Evolutionary conservation across 2,797 vertebrate genomes (phyloP), one percentile per base, ranked within the genome.

Genomic region (Enteromius thamalakanensis): DNA sequence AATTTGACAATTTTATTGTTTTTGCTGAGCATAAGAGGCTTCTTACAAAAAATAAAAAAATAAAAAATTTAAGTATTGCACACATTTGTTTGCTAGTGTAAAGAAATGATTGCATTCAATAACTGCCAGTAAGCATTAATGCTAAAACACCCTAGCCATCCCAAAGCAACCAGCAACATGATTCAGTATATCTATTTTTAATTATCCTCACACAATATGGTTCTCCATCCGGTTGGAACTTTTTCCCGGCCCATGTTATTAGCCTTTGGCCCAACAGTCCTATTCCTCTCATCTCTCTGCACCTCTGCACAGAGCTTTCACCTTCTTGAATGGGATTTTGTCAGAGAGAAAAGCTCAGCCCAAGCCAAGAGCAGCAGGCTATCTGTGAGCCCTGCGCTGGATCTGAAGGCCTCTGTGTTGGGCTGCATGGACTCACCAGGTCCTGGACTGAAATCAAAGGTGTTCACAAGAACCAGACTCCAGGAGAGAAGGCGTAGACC

Each of bases 301-400:
- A 53, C 45, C 76, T 84, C 68, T 29, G 26, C 37, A 72, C 79
- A 62, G 55, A 55, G 71, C 60, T 84, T 74, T 67, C 26, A 58
- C 45, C 55, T 84, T 79, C 45, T 62, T 78, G 47, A 79, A 84
- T 79, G 60, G 58, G 81, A 82, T 82, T 76, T 82, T 76, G 81
- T 55, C 45, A 45, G 21, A 42, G 47, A 60, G 65, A 74, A 84
- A 80, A 65, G 42, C 53, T 72, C 69, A 64, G 34, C 8, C 49
- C 34, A 75, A 49, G 83, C 64, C 47, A 76, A 45, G 70, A 74
- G 69, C 79, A 84, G 34, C 69, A 58, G 60, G 77, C 58, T 45
- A 32, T 74, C 77, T 7, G 42, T 45, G 51, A 32, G 69, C 26
- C 62, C 23, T 70, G 65, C 9, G 1, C 40, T 37, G 75, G 21